Base-by-base conservation (phyloP, 1,140 invertebrate species). In the Brachystomella parvula region DNA sequence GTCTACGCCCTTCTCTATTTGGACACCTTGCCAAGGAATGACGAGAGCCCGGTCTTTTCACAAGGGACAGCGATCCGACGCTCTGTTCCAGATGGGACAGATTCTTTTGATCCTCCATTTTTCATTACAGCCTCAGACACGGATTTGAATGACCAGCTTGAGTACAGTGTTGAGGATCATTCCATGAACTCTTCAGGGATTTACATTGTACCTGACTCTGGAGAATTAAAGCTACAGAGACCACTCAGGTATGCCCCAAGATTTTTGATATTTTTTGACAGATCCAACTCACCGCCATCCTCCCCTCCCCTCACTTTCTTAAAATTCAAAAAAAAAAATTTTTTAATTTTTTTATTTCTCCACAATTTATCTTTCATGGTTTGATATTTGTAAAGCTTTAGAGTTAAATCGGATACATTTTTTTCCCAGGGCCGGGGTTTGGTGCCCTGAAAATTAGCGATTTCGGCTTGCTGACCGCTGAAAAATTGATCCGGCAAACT, bases 31-130 rank as follows among this genome's bases (percentile, higher is more conserved):
- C 65, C 67, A 47, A 63, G 21, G 21, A 94, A 94, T 75, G 91
- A 95, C 75, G 93, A 94, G 73, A 81, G 83, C 44, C 91, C 91
- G 0, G 74, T 82, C 0, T 94, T 94, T 76, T 85, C 35, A 3
- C 64, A 62, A 24, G 63, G 44, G 6, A 66, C 61, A 53, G 35
- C 56, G 2, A 70, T 73, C 9, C 30, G 68, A 39, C 39, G 71
- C 57, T 33, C 63, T 19, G 66, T 73, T 35, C 68, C 68, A 6
- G 71, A 73, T 63, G 64, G 59, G 31, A 70, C 68, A 3, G 44
- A 15, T 15, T 33, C 47, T 35, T 73, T 73, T 61, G 68, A 73
- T 21, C 71, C 71, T 0, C 61, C 68, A 19, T 73, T 71, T 30
- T 35, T 49, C 26, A 62, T 73, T 3, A 68, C 57, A 49, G 75